Percentiles rank a stretch among this genome's conserved stretches.
Evolutionary conservation across 1,140 invertebrate species (phyloP).

Genomic region (Drosophila prosaltans): DNA sequence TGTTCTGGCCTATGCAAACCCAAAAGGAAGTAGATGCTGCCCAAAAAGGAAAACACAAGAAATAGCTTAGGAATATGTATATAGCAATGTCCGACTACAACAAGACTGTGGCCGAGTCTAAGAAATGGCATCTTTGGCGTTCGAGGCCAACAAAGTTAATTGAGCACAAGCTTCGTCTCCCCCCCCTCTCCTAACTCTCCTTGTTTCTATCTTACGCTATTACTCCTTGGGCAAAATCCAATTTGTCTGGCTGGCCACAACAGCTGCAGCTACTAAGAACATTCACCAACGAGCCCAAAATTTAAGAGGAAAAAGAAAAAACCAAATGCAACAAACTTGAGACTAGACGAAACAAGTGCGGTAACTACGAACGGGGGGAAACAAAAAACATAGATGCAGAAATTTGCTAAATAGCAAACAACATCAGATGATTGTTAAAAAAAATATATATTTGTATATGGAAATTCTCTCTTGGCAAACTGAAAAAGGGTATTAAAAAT

Average conservation of each 20-base stretch:
- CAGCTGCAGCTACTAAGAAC: constrained; percentile 39
- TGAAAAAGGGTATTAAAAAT: background rate
- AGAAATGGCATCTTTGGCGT: constrained; percentile 50
- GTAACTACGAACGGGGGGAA: background rate
- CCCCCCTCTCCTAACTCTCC: background rate
- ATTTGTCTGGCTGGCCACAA: constrained; percentile 48
- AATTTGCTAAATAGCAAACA: constrained; percentile 1
- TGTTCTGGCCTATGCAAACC: constrained; percentile 5
- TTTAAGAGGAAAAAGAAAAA: background rate
- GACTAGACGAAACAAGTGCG: background rate
- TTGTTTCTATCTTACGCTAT: background rate
- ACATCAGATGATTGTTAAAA: background rate
- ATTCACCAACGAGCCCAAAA: constrained; percentile 37
- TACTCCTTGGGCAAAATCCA: constrained; percentile 39
- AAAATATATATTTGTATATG: too few species aligned
- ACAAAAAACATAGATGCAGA: background rate
- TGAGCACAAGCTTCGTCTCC: constrained; percentile 44
- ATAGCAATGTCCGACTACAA: constrained; percentile 5
- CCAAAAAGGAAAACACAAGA: constrained; percentile 1
- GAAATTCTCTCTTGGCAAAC: too few species aligned
- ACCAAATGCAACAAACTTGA: constrained; percentile 24
- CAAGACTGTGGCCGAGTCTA: constrained; percentile 26
- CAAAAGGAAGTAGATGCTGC: background rate
- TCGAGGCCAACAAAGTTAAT: constrained; percentile 59
- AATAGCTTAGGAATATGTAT: constrained; percentile 3